Evolutionary conservation across 2,113 vertebrate genomes (phyloP).

Genomic region (Aplodontia rufa): DNA sequence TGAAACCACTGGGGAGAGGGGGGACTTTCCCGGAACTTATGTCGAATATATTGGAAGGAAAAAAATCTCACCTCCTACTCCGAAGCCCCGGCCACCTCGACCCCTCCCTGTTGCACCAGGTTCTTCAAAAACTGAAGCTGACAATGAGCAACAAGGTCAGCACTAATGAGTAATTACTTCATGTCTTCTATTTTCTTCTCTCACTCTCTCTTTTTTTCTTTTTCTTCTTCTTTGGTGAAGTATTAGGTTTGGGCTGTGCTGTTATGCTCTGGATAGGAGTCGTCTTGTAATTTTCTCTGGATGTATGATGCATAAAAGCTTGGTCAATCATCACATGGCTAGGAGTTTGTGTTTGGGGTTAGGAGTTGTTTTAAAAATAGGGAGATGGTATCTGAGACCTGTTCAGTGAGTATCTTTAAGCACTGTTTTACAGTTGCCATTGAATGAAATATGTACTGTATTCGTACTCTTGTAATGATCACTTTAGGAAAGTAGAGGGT

Average conservation of each 20-base stretch:
- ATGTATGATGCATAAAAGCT: neutral
- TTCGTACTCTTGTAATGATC: neutral
- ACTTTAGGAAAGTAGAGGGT: conserved; percentile 25
- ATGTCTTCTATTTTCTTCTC: neutral
- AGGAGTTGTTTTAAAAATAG: neutral
- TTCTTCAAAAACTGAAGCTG: conserved; percentile 87
- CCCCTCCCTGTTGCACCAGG: conserved; percentile 95
- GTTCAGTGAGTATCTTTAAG: neutral
- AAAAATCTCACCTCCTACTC: conserved; percentile 95
- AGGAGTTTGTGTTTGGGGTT: neutral
- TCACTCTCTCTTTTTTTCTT: neutral
- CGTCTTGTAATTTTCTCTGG: neutral
- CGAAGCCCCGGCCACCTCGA: conserved; percentile 95
- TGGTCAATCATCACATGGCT: neutral
- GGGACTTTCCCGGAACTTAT: conserved; percentile 98
- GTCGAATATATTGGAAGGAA: conserved; percentile 97
- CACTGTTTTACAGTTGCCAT: neutral
- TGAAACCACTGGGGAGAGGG: conserved; percentile 96
- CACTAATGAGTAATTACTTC: conserved; percentile 5
- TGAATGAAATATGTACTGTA: neutral
- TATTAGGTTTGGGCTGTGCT: neutral
- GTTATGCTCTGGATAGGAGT: neutral
- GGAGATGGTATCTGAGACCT: neutral
- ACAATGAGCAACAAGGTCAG: conserved; percentile 93
- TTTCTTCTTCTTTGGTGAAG: neutral